A percentile compares a stretch with the other conserved stretches of the same genome.
Evolutionary conservation across 2,797 vertebrate genomes (phyloP).

Genomic region (Myotis vivesi): DNA sequence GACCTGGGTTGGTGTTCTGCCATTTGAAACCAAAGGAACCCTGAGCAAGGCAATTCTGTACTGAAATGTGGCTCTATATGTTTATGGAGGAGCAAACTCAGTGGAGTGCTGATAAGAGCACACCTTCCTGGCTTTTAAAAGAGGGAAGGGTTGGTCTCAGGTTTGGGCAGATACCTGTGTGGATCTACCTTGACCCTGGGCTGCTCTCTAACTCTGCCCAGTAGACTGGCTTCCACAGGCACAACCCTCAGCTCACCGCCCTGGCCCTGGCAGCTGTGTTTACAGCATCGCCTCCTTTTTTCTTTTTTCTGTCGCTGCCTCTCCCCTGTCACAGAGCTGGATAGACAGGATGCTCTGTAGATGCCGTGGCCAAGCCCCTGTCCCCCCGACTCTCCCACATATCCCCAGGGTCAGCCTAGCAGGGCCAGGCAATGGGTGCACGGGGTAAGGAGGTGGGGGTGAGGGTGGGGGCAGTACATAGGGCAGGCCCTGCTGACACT

Average conservation of each 20-base stretch:
- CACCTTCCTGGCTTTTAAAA: background rate
- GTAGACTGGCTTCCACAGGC: fast-evolving
- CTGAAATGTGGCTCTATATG: background rate
- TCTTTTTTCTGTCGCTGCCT: background rate
- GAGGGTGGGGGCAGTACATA: background rate
- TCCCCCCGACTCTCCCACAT: too few relatives aligned
- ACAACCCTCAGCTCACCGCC: background rate
- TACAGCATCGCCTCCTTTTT: fast-evolving
- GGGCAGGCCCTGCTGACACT: background rate
- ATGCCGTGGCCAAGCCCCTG: background rate
- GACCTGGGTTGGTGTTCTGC: background rate
- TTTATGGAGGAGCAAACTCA: background rate
- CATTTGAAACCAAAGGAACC: background rate
- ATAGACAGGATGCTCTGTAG: background rate
- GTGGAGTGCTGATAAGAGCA: background rate
- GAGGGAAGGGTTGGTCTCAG: background rate
- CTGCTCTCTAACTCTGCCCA: background rate
- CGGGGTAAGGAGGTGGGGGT: too few relatives aligned
- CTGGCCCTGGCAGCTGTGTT: background rate
- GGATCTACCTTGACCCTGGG: too few relatives aligned
- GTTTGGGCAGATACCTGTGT: background rate
- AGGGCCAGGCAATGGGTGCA: background rate
- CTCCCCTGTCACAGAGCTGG: background rate
- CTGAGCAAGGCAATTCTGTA: background rate
- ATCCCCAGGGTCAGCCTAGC: background rate